phyloP scores from a whole-genome alignment of 2,113 vertebrate genomes.

The Sialia sialis region DNA sequence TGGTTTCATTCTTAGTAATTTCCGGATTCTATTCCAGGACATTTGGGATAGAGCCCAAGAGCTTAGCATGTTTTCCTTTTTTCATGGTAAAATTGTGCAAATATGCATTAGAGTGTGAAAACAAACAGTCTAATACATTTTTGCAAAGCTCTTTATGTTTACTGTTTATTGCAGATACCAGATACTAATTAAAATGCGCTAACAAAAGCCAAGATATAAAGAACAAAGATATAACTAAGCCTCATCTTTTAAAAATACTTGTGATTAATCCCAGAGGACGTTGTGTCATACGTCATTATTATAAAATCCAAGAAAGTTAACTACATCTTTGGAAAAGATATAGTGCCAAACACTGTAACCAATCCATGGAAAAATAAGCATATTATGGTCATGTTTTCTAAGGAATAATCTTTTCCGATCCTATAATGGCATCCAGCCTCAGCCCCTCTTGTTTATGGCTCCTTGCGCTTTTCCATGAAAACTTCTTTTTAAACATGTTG shows the following conservation, averaged over 20 bases:
- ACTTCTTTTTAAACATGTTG: constrained; percentile 31
- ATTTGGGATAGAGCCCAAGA: constrained; percentile 86
- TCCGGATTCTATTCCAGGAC: constrained; percentile 84
- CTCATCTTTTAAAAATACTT: constrained; percentile 81
- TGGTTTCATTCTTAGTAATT: constrained; percentile 83
- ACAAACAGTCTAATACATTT: constrained; percentile 89
- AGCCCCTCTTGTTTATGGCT: constrained; percentile 6
- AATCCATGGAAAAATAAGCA: constrained; percentile 44
- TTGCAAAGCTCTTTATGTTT: constrained; percentile 89
- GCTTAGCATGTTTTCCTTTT: constrained; percentile 88
- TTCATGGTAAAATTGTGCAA: constrained; percentile 89
- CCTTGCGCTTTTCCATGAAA: background rate
- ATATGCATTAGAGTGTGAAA: constrained; percentile 89
- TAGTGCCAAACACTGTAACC: constrained; percentile 17
- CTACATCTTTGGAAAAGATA: constrained; percentile 8
- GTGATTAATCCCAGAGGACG: constrained; percentile 77
- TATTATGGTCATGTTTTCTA: constrained; percentile 16
- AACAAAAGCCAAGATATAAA: constrained; percentile 87
- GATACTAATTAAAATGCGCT: constrained; percentile 87
- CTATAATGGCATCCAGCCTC: constrained; percentile 30
- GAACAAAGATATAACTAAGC: constrained; percentile 81
- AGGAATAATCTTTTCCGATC: constrained; percentile 55
- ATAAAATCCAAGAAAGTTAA: constrained; percentile 67
- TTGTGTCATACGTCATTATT: constrained; percentile 43
- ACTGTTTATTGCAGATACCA: constrained; percentile 89